Evolutionary conservation across 2,113 vertebrate species (phyloP), one percentile per base, ranked within the genome.

Genomic region (Oreamnos americanus): DNA sequence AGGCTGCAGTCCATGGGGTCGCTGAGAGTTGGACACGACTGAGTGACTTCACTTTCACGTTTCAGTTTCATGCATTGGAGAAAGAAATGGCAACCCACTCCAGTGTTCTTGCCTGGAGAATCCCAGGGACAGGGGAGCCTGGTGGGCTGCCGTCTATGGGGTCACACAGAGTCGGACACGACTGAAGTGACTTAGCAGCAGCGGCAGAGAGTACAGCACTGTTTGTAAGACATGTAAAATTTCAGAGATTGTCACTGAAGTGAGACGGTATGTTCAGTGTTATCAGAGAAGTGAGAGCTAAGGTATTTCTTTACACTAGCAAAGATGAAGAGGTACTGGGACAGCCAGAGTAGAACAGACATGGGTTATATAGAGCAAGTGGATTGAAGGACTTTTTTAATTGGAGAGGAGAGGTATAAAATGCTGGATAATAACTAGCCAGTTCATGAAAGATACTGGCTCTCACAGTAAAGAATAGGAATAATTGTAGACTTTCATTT

Each of bases 291-390:
- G 26, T 76, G 33, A 92, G 6, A 84, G 91, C 36, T 53, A 45
- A 58, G 1, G 2, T 1, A 58, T 84, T 88, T 10, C 49, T 62
- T 78, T 62, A 39, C 1, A 39, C 2, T 5, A 47, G 64, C 14
- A 90, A 90, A 89, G 7, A 7, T 16, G 14, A 78, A 33, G 6
- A 62, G 2, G 16, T 53, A 30, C 17, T 16, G 2, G 1, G 17
- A 55, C 21, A 49, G 15, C 25, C 0, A 25, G 19, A 6, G 3
- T 30, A 47, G 2, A 64, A 26, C 0, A 76, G 3, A 25, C 21
- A 55, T 26, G 28, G 17, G 9, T 2, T 62, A 7, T 11, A 8
- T 10, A 9, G 1, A 92, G n/a, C 4, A 71, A 78, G 45, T 10
- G 7, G 33, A 60, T 17, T 2, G 3, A 49, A 60, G 7, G 4